These are phyloP conservation scores for Prionace glauca DNA, from an alignment of 2,797 vertebrate genomes.

Conservation along the genomic window DNA sequence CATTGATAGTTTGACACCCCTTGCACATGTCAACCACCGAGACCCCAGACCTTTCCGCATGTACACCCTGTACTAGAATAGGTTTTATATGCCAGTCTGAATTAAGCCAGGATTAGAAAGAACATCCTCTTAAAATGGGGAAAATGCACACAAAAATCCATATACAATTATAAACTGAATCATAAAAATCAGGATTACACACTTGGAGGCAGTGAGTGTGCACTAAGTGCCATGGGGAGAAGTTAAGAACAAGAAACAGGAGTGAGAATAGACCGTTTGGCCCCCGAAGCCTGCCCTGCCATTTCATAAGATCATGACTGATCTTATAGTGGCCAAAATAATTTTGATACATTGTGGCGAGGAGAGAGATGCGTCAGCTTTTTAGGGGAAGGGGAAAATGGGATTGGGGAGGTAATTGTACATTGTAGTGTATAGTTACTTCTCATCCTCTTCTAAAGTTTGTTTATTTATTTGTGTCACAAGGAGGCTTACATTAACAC, in stretches of 20 bases:
- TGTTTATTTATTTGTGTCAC: too few species aligned
- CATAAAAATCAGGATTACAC: neutral
- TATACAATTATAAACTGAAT: neutral
- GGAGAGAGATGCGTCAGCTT: slow-evolving; percentile 40
- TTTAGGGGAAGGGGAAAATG: slow-evolving; percentile 23
- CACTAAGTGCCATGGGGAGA: slow-evolving; percentile 40
- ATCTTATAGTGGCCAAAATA: slow-evolving; percentile 43
- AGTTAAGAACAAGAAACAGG: slow-evolving; percentile 48
- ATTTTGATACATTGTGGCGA: neutral
- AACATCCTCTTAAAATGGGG: neutral
- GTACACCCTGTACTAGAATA: neutral
- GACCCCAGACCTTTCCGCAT: neutral
- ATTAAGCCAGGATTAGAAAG: neutral
- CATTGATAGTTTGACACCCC: neutral
- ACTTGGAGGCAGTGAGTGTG: neutral
- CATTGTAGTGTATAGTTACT: neutral
- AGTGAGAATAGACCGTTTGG: neutral
- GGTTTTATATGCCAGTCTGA: neutral
- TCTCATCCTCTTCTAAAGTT: neutral
- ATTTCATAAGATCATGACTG: too few species aligned
- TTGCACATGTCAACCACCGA: neutral
- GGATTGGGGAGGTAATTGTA: slow-evolving; percentile 19
- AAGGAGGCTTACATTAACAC: too few species aligned
- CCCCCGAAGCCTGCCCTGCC: too few species aligned
- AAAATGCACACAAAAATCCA: neutral